A percentile compares a stretch with the other conserved stretches of the same genome.
Conservation (phyloP, 2,797 vertebrate species). For the Benthosema pterotum region DNA sequence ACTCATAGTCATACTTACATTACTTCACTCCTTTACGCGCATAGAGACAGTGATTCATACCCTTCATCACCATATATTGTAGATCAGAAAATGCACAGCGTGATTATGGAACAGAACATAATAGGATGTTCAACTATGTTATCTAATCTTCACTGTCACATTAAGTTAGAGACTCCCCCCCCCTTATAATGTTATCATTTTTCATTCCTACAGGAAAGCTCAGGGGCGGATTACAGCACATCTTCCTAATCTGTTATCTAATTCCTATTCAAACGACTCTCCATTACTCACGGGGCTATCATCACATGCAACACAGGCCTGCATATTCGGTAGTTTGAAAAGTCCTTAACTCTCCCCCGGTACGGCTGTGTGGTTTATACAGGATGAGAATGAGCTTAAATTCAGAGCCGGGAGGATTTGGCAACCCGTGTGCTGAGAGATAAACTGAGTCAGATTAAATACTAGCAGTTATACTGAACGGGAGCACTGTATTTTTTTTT, state of each 20-base stretch:
- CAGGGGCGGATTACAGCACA: conserved; percentile 8
- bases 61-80: conserved; percentile 32
- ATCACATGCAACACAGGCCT: conserved; percentile 2
- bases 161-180: conserved; percentile 16
- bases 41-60: conserved; percentile 34
- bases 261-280: conserved; percentile 12
- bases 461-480: conserved; percentile 5
- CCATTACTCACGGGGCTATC: conserved; percentile 1
- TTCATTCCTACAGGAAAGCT: conserved; percentile 7
- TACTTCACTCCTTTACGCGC: conserved; percentile 23
- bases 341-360: neutral
- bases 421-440: neutral
- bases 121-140: conserved; percentile 20
- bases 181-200: neutral
- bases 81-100: conserved; percentile 20
- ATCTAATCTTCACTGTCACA: conserved; percentile 29
- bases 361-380: conserved; percentile 6
- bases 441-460: conserved; percentile 35
- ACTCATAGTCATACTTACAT: conserved; percentile 26
- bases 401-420: conserved; percentile 20
- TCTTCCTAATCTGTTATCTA: neutral
- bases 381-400: conserved; percentile 7
- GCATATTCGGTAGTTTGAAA: conserved; percentile 4
- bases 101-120: conserved; percentile 13
- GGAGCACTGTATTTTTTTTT: neutral